Evolutionary conservation across 2,888 invertebrate genomes (phyloP).

Genomic region (Clusia tigrina): DNA sequence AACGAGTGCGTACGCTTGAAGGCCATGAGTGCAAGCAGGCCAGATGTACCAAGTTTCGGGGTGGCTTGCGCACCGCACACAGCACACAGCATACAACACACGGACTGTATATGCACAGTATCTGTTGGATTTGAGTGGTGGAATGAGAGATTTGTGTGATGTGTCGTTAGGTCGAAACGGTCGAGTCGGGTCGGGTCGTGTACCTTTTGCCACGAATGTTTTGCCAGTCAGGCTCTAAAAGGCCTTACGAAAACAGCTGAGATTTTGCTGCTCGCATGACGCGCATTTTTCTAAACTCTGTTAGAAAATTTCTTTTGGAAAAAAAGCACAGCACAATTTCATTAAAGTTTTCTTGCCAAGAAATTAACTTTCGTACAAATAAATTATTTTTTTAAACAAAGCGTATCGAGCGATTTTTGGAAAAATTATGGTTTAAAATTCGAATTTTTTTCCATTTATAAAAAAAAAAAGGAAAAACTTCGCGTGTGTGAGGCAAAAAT

Average conservation of each 20-base stretch:
- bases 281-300: constrained; percentile 49
- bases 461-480: constrained; percentile 19
- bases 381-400: neutral
- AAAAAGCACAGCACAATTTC: too few relatives aligned
- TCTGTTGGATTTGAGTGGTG: constrained; percentile 49
- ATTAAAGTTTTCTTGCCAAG: neutral
- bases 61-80: constrained; percentile 26
- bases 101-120: constrained; percentile 13
- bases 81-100: too few relatives aligned
- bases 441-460: neutral
- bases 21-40: constrained; percentile 37
- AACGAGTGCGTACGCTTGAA: constrained; percentile 21
- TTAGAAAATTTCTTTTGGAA: neutral
- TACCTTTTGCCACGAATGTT: constrained; percentile 67
- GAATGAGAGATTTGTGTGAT: constrained; percentile 64
- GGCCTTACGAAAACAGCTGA: constrained; percentile 66
- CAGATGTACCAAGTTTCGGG: constrained; percentile 34
- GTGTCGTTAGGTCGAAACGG: constrained; percentile 66
- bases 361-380: neutral
- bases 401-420: too few relatives aligned
- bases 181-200: constrained; percentile 67
- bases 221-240: constrained; percentile 66
- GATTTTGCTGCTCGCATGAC: constrained; percentile 63
- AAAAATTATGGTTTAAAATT: neutral
- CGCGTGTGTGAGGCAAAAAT: too few relatives aligned